Evolutionary conservation across 1,140 invertebrate genomes (phyloP).

Genomic region (Asobara japonica): DNA sequence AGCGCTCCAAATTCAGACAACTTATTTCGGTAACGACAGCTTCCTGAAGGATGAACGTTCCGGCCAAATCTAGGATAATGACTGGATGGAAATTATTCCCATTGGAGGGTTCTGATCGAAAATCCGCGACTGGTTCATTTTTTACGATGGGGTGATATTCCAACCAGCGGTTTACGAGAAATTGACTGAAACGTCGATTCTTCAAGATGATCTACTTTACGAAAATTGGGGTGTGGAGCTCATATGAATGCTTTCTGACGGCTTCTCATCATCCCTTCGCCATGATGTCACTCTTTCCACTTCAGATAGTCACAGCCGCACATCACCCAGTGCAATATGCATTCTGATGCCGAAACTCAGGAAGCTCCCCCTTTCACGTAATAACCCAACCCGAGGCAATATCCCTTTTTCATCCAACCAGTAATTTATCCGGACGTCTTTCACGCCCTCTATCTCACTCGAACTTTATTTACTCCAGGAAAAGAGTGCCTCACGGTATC

Average conservation of each 20-base stretch:
- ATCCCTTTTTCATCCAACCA: background rate
- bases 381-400: slow-evolving; percentile 10
- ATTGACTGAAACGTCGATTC: background rate
- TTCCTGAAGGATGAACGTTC: background rate
- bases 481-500: background rate
- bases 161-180: background rate
- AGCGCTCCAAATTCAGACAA: too few relatives aligned
- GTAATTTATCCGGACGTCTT: slow-evolving; percentile 13
- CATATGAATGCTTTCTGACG: background rate
- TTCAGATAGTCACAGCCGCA: background rate
- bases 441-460: background rate
- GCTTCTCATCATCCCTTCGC: slow-evolving; percentile 21
- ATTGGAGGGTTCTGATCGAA: background rate
- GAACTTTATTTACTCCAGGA: background rate
- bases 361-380: slow-evolving; percentile 10
- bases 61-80: background rate
- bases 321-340: slow-evolving; percentile 3
- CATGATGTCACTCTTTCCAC: background rate
- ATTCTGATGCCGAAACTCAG: slow-evolving; percentile 14
- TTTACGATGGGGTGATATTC: background rate
- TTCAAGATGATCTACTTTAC: background rate
- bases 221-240: background rate
- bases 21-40: background rate
- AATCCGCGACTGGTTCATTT: background rate
- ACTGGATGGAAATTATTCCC: background rate